Evolutionary conservation across 2,113 vertebrate species (phyloP).

Genomic region (Myxocyprinus asiaticus): DNA sequence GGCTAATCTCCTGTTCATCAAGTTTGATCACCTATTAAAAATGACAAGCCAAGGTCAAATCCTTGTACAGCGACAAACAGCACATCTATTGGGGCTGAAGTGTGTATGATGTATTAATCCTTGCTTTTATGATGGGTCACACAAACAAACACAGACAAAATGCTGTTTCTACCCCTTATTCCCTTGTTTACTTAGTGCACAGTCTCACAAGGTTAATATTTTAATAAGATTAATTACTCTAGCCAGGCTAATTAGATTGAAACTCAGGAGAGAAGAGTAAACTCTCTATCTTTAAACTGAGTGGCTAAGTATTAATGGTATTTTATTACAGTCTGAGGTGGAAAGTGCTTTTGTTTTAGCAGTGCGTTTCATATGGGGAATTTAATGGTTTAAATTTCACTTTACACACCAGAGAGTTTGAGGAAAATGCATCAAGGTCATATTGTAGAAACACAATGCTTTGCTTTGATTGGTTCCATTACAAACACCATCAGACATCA

Average conservation of each 20-base stretch:
- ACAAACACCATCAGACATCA: neutral
- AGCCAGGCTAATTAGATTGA: slow-evolving; percentile 34
- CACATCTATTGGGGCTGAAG: neutral
- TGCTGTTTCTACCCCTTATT: neutral
- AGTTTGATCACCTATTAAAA: slow-evolving; percentile 61
- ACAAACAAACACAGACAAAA: neutral
- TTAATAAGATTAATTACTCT: slow-evolving; percentile 45
- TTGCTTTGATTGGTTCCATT: slow-evolving; percentile 16
- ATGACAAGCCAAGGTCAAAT: slow-evolving; percentile 48
- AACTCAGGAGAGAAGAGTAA: slow-evolving; percentile 10
- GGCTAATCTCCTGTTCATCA: slow-evolving; percentile 27
- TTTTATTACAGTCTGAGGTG: neutral
- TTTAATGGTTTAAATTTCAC: neutral
- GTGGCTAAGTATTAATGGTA: neutral
- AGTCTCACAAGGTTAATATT: slow-evolving; percentile 44
- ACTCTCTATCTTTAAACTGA: slow-evolving; percentile 24
- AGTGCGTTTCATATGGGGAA: neutral
- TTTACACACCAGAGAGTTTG: neutral
- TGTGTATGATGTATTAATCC: neutral
- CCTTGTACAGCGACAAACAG: neutral
- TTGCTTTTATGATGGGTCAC: neutral
- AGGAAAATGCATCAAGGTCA: slow-evolving; percentile 10
- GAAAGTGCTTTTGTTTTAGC: neutral
- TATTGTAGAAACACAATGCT: neutral
- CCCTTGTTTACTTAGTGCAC: neutral